phyloP scores from a whole-genome alignment of 2,797 vertebrate genomes.

The Gadopsis marmoratus region DNA sequence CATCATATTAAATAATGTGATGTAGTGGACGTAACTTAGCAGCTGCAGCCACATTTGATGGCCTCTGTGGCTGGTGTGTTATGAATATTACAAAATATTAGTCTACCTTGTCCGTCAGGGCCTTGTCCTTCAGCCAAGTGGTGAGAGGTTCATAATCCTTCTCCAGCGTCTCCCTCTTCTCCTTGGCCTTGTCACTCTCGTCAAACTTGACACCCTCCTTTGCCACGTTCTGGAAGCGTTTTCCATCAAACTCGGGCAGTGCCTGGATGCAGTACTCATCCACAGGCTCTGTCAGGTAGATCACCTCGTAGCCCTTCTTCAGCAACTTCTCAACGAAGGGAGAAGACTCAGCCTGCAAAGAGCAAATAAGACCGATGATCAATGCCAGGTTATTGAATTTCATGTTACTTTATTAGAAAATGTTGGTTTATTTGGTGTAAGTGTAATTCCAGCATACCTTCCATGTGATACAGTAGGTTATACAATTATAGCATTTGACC shows the following conservation, averaged over 20 bases:
- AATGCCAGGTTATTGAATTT: neutral
- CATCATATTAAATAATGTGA: neutral
- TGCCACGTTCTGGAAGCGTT: constrained; percentile 98
- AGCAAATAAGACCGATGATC: neutral
- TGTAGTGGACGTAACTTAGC: neutral
- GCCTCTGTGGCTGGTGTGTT: neutral
- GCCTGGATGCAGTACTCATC: constrained; percentile 99
- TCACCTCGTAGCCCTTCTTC: constrained; percentile 99
- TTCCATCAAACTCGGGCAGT: constrained; percentile 96
- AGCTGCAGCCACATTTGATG: neutral
- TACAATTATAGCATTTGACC: neutral
- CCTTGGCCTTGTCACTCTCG: constrained; percentile 96
- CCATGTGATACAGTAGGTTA: neutral
- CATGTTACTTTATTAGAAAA: neutral
- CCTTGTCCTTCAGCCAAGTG: constrained; percentile 96
- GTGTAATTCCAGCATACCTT: neutral
- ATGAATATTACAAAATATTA: neutral
- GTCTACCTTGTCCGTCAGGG: constrained; percentile 94
- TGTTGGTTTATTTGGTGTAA: neutral
- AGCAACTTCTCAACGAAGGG: constrained; percentile 96
- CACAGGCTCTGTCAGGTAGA: constrained; percentile 97
- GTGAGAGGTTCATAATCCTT: constrained; percentile 97
- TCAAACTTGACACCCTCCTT: constrained; percentile 98
- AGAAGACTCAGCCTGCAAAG: constrained; percentile 92
- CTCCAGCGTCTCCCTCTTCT: constrained; percentile 92